phyloP scores from a whole-genome alignment of 2,797 vertebrate genomes.

The Staurois parvus region DNA sequence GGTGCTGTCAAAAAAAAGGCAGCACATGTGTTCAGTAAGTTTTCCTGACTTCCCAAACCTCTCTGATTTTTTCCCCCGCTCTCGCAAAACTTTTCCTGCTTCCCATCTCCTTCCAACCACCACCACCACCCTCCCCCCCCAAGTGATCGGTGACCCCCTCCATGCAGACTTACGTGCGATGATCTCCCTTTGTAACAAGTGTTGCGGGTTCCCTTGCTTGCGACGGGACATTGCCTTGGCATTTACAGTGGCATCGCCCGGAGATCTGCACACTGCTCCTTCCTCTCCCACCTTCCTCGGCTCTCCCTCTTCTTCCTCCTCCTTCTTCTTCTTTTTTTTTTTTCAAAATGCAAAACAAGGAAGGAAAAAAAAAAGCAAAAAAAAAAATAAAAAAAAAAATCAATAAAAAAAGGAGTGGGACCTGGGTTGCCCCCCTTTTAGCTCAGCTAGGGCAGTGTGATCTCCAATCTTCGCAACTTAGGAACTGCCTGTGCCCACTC shows the following conservation, averaged over 20 bases:
- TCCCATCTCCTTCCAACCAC: not conserved
- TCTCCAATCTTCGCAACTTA: slow-evolving; percentile 78
- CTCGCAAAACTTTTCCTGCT: slow-evolving; percentile 66
- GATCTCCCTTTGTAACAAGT: slow-evolving; percentile 97
- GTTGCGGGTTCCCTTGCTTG: slow-evolving; percentile 99
- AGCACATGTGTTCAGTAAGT: slow-evolving; percentile 63
- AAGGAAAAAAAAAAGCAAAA: slow-evolving; percentile 28
- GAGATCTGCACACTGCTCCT: slow-evolving; percentile 83
- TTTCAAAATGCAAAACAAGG: slow-evolving; percentile 62
- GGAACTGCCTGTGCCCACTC: slow-evolving; percentile 68
- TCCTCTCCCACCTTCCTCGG: slow-evolving; percentile 53
- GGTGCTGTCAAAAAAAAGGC: slow-evolving; percentile 7
- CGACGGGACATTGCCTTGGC: slow-evolving; percentile 99
- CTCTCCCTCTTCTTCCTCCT: slow-evolving; percentile 70
- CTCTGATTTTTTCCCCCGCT: not conserved
- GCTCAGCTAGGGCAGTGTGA: slow-evolving; percentile 27
- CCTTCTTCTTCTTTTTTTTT: slow-evolving; percentile 66
- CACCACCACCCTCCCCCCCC: not conserved
- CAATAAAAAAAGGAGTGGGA: slow-evolving; percentile 10
- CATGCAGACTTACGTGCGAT: slow-evolving; percentile 86
- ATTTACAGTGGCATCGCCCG: slow-evolving; percentile 98
- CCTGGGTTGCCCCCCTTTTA: not conserved
- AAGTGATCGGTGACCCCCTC: not conserved
- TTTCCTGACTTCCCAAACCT: slow-evolving; percentile 3
- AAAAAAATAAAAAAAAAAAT: slow-evolving; percentile 48